Conservation (phyloP, 2,113 vertebrate genomes). For the Strigops habroptila region DNA sequence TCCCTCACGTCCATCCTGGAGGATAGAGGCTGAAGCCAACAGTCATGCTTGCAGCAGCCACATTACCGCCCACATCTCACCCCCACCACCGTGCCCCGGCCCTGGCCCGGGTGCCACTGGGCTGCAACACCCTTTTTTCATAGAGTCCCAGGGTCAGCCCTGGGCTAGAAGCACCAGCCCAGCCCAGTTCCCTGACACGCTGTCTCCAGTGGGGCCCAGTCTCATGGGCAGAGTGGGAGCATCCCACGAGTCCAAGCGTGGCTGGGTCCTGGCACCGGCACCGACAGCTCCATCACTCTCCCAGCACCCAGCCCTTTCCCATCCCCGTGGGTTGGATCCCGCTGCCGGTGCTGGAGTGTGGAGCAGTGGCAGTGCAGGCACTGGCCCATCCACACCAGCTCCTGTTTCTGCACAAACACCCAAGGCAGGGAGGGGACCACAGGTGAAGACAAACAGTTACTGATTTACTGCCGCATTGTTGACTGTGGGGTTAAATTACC, state of each 20-base stretch:
- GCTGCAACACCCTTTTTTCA: neutral
- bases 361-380: neutral
- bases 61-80: neutral
- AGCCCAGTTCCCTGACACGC: fast-evolving
- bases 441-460: slow-evolving; percentile 47
- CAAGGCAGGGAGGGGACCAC: neutral
- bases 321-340: fast-evolving
- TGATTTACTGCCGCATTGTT: slow-evolving; percentile 46
- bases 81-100: fast-evolving
- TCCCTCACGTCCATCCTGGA: neutral
- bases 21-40: neutral
- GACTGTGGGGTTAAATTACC: slow-evolving; percentile 52
- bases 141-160: fast-evolving
- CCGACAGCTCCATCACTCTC: neutral
- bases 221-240: fast-evolving
- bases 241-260: fast-evolving
- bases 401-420: slow-evolving; percentile 46
- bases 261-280: neutral
- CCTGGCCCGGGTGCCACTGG: neutral
- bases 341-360: fast-evolving
- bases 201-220: neutral
- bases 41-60: fast-evolving
- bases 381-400: neutral
- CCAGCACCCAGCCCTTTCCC: neutral
- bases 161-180: neutral